These are phyloP conservation scores for Anadara kagoshimensis DNA, from an alignment of 1,140 invertebrate genomes.

Conservation along the genomic window DNA sequence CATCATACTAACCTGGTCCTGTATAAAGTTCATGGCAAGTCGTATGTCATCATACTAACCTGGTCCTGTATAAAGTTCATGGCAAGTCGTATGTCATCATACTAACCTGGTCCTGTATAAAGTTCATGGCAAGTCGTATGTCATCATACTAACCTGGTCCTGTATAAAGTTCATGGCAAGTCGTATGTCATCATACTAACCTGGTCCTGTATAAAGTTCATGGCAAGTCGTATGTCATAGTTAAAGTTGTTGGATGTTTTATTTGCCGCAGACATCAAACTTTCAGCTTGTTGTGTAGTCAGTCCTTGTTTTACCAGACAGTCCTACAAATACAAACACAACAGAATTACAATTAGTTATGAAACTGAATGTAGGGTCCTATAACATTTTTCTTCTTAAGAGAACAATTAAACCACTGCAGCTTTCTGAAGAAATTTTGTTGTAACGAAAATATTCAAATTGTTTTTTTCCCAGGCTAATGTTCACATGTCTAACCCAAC, in stretches of 20 bases:
- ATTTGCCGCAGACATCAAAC: constrained; percentile 81
- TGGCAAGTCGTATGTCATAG: constrained; percentile 83
- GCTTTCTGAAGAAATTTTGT: too few species aligned
- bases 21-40: constrained; percentile 77
- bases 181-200: not conserved
- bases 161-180: constrained; percentile 77
- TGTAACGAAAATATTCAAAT: too few species aligned
- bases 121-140: constrained; percentile 80
- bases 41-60: constrained; percentile 81
- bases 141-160: constrained; percentile 75
- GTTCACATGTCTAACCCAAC: too few species aligned
- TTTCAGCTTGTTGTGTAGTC: constrained; percentile 87
- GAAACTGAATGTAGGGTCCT: too few species aligned
- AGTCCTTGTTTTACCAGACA: constrained; percentile 92
- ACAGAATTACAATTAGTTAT: too few species aligned
- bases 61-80: constrained; percentile 71
- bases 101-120: constrained; percentile 65
- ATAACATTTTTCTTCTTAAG: too few species aligned
- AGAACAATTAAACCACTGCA: too few species aligned
- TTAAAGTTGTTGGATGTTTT: constrained; percentile 80
- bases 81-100: constrained; percentile 83
- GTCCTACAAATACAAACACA: constrained; percentile 77
- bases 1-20: constrained; percentile 67
- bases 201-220: constrained; percentile 67
- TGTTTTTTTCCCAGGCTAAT: too few species aligned